Evolutionary conservation across 2,888 invertebrate genomes (phyloP).

Genomic region (Sphaerophoria rueppellii): DNA sequence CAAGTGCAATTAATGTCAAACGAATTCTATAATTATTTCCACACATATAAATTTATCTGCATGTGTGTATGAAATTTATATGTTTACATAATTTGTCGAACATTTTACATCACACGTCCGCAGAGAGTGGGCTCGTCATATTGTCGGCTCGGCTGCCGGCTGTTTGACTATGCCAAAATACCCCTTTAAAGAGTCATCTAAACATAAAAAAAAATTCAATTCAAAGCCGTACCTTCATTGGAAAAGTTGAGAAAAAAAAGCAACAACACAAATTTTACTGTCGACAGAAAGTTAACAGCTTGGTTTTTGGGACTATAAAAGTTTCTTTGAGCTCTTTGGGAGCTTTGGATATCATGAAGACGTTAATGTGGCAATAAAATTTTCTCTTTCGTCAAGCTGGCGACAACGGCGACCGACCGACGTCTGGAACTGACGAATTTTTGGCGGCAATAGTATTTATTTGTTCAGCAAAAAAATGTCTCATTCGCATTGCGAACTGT

Average conservation of each 20-base stretch:
- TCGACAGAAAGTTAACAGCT: constrained; percentile 39
- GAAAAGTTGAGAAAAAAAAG: constrained; percentile 4
- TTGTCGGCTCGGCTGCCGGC: neutral
- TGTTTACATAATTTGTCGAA: constrained; percentile 11
- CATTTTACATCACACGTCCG: neutral
- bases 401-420: constrained; percentile 14
- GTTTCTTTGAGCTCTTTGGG: constrained; percentile 18
- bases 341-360: constrained; percentile 25
- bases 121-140: neutral
- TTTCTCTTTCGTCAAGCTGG: constrained; percentile 34
- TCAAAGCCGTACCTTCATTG: neutral
- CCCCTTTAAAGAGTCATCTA: neutral
- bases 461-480: constrained; percentile 21
- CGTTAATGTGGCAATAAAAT: constrained; percentile 43
- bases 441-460: constrained; percentile 44
- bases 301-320: constrained; percentile 33
- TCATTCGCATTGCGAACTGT: neutral
- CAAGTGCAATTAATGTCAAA: constrained; percentile 65
- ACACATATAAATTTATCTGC: neutral
- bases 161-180: neutral
- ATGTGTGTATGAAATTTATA: neutral
- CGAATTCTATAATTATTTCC: constrained; percentile 36
- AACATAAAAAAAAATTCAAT: constrained; percentile 26
- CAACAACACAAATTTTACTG: constrained; percentile 10
- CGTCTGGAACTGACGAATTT: neutral